These are phyloP conservation scores for Pseudomugil gertrudae DNA, from an alignment of 2,797 vertebrate genomes.

Conservation along the genomic window DNA sequence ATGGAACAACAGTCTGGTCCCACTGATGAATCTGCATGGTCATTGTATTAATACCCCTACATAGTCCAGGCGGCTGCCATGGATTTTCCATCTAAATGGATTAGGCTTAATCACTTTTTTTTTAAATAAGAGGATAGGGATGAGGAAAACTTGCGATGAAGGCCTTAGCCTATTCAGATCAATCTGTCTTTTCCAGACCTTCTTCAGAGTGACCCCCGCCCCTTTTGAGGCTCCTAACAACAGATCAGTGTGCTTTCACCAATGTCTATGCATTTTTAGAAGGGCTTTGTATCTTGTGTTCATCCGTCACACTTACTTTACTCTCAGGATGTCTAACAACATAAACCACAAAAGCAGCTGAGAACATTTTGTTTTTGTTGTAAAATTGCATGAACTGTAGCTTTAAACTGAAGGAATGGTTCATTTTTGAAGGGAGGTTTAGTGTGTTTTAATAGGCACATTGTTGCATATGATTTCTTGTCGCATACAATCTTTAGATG, in stretches of 20 bases:
- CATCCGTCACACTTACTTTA: constrained; percentile 21
- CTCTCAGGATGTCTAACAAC: background rate
- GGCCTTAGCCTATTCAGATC: constrained; percentile 64
- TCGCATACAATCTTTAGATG: background rate
- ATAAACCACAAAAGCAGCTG: background rate
- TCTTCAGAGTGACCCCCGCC: constrained; percentile 38
- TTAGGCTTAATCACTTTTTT: constrained; percentile 68
- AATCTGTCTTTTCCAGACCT: constrained; percentile 38
- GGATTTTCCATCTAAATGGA: constrained; percentile 82
- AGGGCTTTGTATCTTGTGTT: constrained; percentile 29
- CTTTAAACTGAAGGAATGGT: background rate
- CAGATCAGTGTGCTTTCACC: constrained; percentile 38
- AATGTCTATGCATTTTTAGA: constrained; percentile 37
- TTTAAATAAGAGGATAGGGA: constrained; percentile 45
- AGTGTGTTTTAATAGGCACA: background rate
- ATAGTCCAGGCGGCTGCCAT: constrained; percentile 59
- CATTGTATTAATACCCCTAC: constrained; percentile 79
- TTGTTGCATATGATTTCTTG: background rate
- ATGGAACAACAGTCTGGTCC: constrained; percentile 70
- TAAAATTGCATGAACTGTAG: background rate
- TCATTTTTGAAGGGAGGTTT: background rate
- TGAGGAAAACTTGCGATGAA: constrained; percentile 57
- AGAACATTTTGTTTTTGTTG: background rate
- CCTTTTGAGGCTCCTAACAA: constrained; percentile 20
- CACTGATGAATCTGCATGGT: constrained; percentile 78